Conservation (phyloP, 1,140 invertebrate genomes). For the Drosophila sucinea region DNA sequence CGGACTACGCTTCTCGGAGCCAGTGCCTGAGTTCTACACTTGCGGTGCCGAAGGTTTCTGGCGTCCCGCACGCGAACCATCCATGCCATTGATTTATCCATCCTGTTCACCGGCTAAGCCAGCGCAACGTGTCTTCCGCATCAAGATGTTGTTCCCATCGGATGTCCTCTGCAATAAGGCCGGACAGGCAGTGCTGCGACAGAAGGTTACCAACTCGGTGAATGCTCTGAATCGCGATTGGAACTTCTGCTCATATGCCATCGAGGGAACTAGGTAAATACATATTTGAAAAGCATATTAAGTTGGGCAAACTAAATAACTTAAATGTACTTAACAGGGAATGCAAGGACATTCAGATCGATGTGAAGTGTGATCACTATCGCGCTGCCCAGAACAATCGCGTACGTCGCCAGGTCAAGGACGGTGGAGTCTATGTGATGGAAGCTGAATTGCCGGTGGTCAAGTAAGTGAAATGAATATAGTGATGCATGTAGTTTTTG, state of each 20-base stretch:
- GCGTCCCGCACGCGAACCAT: conserved; percentile 93
- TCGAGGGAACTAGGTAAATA: conserved; percentile 84
- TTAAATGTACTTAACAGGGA: conserved; percentile 85
- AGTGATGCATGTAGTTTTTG: neutral
- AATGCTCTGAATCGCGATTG: conserved; percentile 95
- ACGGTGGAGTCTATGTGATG: conserved; percentile 90
- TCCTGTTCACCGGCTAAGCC: conserved; percentile 93
- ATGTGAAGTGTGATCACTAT: conserved; percentile 93
- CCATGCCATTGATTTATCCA: conserved; percentile 92
- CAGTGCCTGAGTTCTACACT: conserved; percentile 96
- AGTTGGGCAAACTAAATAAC: too few relatives aligned
- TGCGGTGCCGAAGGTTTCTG: conserved; percentile 98
- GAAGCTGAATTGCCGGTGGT: conserved; percentile 91
- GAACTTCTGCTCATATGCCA: conserved; percentile 96
- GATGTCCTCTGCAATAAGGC: conserved; percentile 97
- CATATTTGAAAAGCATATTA: too few relatives aligned
- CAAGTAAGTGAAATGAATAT: conserved; percentile 86
- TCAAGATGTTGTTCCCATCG: conserved; percentile 96
- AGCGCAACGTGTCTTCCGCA: conserved; percentile 95
- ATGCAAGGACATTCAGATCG: conserved; percentile 94
- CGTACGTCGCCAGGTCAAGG: conserved; percentile 87
- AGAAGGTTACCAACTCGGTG: conserved; percentile 93
- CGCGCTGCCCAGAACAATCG: conserved; percentile 85
- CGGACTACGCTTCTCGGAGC: conserved; percentile 94
- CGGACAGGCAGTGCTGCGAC: conserved; percentile 94